phyloP scores from a whole-genome alignment of 2,797 vertebrate species.

The Paguma larvata region DNA sequence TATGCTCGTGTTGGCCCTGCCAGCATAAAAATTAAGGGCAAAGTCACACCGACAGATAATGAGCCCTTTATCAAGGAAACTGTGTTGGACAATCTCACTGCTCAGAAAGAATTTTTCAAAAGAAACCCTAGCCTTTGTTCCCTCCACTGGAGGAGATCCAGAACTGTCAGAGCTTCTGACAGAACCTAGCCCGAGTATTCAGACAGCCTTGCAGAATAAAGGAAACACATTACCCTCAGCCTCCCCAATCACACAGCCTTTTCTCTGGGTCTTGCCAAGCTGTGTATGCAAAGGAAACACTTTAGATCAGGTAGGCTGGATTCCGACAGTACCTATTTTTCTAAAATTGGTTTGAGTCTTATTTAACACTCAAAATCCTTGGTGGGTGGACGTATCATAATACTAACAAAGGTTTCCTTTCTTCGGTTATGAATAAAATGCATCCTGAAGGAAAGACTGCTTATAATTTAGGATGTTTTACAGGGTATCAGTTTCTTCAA shows the following conservation, averaged over 20 bases:
- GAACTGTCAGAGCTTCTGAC: constrained; percentile 62
- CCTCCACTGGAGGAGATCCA: constrained; percentile 68
- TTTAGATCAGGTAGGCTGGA: constrained; percentile 43
- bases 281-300: constrained; percentile 10
- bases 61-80: constrained; percentile 80
- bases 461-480: constrained; percentile 8
- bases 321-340: constrained; percentile 48
- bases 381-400: background rate
- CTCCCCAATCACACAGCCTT: constrained; percentile 12
- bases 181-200: constrained; percentile 46
- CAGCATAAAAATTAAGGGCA: constrained; percentile 75
- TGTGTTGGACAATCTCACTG: constrained; percentile 78
- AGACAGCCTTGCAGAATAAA: constrained; percentile 57
- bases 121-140: constrained; percentile 79
- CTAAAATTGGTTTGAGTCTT: background rate
- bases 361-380: constrained; percentile 24
- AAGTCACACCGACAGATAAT: constrained; percentile 80
- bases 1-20: constrained; percentile 67
- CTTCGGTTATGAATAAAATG: background rate
- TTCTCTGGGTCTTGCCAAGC: constrained; percentile 35
- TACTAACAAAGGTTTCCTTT: constrained; percentile 15
- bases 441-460: background rate
- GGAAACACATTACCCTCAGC: constrained; percentile 25
- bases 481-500: background rate
- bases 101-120: constrained; percentile 81